Percentiles rank a stretch among this genome's conserved stretches.
phyloP scores from a whole-genome alignment of 2,888 invertebrate genomes.

The Monoplex corrugatus region DNA sequence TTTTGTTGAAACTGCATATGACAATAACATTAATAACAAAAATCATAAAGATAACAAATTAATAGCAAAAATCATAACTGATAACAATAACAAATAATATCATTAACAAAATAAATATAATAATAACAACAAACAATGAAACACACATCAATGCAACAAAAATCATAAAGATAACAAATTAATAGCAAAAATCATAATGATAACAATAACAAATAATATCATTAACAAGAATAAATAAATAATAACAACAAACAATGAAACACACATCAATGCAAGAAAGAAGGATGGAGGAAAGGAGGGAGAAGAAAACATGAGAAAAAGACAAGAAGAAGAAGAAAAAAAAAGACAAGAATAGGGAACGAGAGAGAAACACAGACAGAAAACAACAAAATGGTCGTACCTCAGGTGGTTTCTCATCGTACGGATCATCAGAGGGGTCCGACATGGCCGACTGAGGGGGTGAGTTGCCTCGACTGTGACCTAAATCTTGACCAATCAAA shows the following conservation, averaged over 20 bases:
- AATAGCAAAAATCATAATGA: background rate
- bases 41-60: too few species aligned
- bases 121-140: background rate
- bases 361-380: background rate
- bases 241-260: background rate
- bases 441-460: constrained; percentile 73
- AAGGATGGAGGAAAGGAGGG: background rate
- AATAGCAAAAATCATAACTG: too few species aligned
- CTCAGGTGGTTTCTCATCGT: constrained; percentile 57
- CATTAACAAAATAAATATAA: too few species aligned
- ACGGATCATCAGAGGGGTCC: constrained; percentile 70
- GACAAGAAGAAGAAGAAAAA: background rate
- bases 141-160: background rate
- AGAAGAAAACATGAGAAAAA: background rate
- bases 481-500: constrained; percentile 48
- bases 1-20: too few species aligned
- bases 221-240: background rate
- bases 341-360: background rate
- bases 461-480: constrained; percentile 72
- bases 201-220: background rate
- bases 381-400: background rate
- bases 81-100: too few species aligned
- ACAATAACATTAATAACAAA: too few species aligned
- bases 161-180: background rate
- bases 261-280: background rate